Percentiles rank a stretch among this genome's conserved stretches.
phyloP scores from a whole-genome alignment of 2,888 invertebrate species.

The Melanargia galathea region DNA sequence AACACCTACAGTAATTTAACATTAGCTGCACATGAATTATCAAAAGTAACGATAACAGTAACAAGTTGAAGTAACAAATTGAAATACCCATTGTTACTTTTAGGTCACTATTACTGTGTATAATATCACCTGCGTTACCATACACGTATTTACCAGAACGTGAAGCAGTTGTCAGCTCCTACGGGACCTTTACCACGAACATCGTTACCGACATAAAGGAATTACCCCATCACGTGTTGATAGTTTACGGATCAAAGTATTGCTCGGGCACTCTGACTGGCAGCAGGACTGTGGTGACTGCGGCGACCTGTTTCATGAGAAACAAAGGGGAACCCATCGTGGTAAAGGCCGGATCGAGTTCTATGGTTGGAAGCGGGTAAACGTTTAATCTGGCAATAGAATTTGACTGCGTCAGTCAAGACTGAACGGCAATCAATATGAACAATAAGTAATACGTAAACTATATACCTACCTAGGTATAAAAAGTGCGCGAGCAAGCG shows the following conservation, averaged over 20 bases:
- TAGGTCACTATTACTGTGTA: conserved; percentile 23
- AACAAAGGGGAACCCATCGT: conserved; percentile 42
- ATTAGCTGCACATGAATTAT: no score
- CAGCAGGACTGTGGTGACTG: conserved; percentile 60
- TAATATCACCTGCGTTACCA: conserved; percentile 12
- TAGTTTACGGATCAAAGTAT: conserved; percentile 57
- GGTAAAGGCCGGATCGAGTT: conserved; percentile 60
- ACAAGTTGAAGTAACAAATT: no score
- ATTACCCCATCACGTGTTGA: conserved; percentile 59
- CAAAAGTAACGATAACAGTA: no score
- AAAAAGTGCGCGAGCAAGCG: no score
- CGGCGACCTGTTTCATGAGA: conserved; percentile 60
- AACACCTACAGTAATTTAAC: no score
- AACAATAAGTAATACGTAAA: no score
- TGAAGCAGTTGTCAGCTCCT: conserved; percentile 16
- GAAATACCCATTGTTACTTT: conserved; percentile 1
- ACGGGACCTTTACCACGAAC: conserved; percentile 24
- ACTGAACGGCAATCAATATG: no score
- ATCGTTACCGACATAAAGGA: conserved; percentile 40
- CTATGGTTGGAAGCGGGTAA: conserved; percentile 47
- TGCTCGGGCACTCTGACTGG: conserved; percentile 65
- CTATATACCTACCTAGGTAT: no score
- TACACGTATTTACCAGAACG: conserved; percentile 39
- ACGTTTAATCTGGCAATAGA: background rate
- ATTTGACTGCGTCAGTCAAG: no score